phyloP scores from a whole-genome alignment of 1,140 invertebrate genomes.

The Euwallacea similis region DNA sequence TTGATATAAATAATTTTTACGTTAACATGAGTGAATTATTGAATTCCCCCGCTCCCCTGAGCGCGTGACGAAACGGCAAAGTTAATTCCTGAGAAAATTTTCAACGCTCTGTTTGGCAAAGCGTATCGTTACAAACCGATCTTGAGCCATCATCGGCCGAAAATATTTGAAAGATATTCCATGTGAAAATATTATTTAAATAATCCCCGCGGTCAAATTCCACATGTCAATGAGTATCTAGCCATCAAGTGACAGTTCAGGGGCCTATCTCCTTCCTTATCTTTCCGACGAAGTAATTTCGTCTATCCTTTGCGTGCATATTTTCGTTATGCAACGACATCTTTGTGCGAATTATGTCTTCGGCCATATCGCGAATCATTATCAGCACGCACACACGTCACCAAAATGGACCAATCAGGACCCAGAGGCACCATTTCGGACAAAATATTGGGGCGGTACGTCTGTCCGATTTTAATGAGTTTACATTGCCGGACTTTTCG shows the following conservation, averaged over 20 bases:
- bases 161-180: constrained; percentile 5
- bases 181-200: constrained; percentile 8
- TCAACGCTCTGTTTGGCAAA: too few relatives aligned
- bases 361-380: constrained; percentile 21
- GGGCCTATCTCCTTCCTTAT: not conserved
- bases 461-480: constrained; percentile 21
- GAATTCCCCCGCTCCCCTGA: too few relatives aligned
- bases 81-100: too few relatives aligned
- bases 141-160: not conserved
- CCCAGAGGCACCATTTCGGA: not conserved
- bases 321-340: not conserved
- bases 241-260: not conserved
- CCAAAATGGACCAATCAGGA: not conserved
- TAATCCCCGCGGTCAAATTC: constrained; percentile 1
- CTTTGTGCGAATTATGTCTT: not conserved
- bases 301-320: too few relatives aligned
- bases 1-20: too few relatives aligned
- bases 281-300: too few relatives aligned
- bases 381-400: constrained; percentile 15
- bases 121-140: not conserved
- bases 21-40: too few relatives aligned
- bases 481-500: constrained; percentile 19
- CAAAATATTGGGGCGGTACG: constrained; percentile 17
- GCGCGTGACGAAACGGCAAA: too few relatives aligned
- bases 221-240: not conserved